phyloP scores from a whole-genome alignment of 2,797 vertebrate species.

The Diplodus puntazzo region DNA sequence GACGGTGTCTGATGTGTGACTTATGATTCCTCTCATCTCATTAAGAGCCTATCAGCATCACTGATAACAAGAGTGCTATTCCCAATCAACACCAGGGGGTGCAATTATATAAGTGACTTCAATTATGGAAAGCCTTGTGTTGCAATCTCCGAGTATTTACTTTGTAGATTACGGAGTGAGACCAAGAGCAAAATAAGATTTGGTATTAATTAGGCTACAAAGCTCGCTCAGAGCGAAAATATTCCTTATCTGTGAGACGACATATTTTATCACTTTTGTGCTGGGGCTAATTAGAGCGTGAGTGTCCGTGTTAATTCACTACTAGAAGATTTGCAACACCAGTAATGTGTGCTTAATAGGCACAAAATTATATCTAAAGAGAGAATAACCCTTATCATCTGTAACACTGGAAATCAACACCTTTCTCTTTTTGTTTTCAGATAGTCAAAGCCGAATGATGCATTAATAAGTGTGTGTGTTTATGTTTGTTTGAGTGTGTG shows the following conservation, averaged over 20 bases:
- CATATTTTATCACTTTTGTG: slow-evolving; percentile 47
- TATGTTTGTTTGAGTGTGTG: neutral
- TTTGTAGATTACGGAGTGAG: slow-evolving; percentile 54
- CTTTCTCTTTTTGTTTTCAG: neutral
- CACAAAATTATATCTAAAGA: neutral
- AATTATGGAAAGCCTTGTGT: slow-evolving; percentile 52
- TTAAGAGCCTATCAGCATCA: slow-evolving; percentile 44
- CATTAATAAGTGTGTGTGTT: slow-evolving; percentile 14
- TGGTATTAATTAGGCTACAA: slow-evolving; percentile 61
- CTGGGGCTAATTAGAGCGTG: slow-evolving; percentile 42
- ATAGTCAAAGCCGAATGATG: slow-evolving; percentile 11
- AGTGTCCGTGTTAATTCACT: slow-evolving; percentile 20
- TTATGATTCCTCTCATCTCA: slow-evolving; percentile 48
- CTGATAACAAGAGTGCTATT: slow-evolving; percentile 48
- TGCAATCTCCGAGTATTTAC: slow-evolving; percentile 62
- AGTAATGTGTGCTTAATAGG: neutral
- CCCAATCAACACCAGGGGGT: slow-evolving; percentile 77
- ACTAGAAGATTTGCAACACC: slow-evolving; percentile 13
- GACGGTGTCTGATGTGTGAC: slow-evolving; percentile 35
- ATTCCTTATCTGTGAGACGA: slow-evolving; percentile 49
- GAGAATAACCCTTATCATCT: neutral
- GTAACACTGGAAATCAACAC: neutral
- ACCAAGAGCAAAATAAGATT: slow-evolving; percentile 57
- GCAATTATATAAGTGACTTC: slow-evolving; percentile 72
- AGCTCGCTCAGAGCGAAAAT: slow-evolving; percentile 38